Percentiles rank a stretch among this genome's conserved stretches.
Evolutionary conservation across 2,797 vertebrate species (phyloP).

Genomic region (Epinephelus coioides): DNA sequence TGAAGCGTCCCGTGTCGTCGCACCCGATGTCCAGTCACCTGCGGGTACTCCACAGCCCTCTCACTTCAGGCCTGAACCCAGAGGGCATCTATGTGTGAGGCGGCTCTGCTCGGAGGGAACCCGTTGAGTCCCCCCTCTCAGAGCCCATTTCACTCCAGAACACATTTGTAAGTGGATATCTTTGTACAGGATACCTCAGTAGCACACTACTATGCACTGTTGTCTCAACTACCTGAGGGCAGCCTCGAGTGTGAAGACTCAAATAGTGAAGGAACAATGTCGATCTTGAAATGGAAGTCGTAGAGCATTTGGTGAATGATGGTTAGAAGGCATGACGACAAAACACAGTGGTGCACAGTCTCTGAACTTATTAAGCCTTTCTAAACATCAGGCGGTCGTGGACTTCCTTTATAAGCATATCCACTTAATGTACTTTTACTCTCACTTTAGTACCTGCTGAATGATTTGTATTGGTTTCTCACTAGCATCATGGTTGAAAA

Average conservation of each 20-base stretch:
- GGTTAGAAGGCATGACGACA: slow-evolving; percentile 4
- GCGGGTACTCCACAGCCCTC: slow-evolving; percentile 92
- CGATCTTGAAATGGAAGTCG: slow-evolving; percentile 24
- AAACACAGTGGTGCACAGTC: slow-evolving; percentile 17
- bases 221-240: slow-evolving; percentile 41
- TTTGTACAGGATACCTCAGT: slow-evolving; percentile 71
- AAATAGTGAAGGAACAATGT: slow-evolving; percentile 23
- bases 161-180: slow-evolving; percentile 52
- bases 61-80: slow-evolving; percentile 94
- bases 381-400: slow-evolving; percentile 38
- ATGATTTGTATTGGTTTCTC: slow-evolving; percentile 66
- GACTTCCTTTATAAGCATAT: slow-evolving; percentile 61
- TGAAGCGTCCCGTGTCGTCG: slow-evolving; percentile 91
- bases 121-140: neutral
- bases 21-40: slow-evolving; percentile 91
- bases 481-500: slow-evolving; percentile 63
- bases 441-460: slow-evolving; percentile 75
- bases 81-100: slow-evolving; percentile 98
- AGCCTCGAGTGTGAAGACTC: slow-evolving; percentile 42
- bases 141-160: slow-evolving; percentile 42
- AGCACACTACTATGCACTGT: slow-evolving; percentile 77
- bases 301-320: slow-evolving; percentile 53
- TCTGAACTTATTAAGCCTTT: slow-evolving; percentile 40
- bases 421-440: slow-evolving; percentile 65
- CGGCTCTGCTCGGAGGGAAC: neutral